Conservation (phyloP, 2,888 invertebrate species). For the Synergus umbraculus region DNA sequence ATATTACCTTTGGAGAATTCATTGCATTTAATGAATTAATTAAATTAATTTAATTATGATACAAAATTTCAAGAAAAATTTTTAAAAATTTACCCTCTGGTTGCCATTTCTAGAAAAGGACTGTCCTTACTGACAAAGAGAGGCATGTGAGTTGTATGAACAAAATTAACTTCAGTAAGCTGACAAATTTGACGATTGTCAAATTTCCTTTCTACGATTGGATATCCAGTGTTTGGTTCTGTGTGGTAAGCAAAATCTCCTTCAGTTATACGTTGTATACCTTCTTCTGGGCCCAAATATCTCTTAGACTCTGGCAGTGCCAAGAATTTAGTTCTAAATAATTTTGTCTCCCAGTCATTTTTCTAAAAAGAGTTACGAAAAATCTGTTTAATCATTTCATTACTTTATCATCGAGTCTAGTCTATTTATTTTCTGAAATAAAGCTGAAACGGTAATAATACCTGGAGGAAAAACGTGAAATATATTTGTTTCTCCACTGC, state of each 20-base stretch:
- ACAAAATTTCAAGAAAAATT: too few relatives aligned
- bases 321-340: slow-evolving; percentile 59
- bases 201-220: slow-evolving; percentile 66
- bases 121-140: slow-evolving; percentile 61
- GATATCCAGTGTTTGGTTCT: slow-evolving; percentile 68
- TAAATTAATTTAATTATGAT: too few relatives aligned
- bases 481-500: slow-evolving; percentile 66
- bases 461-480: slow-evolving; percentile 58
- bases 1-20: background rate
- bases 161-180: slow-evolving; percentile 68
- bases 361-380: slow-evolving; percentile 53
- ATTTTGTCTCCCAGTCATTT: slow-evolving; percentile 65
- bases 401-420: background rate
- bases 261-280: slow-evolving; percentile 62
- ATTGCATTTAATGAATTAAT: too few relatives aligned
- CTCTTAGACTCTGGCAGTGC: slow-evolving; percentile 63
- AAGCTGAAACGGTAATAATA: slow-evolving; percentile 50
- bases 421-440: background rate
- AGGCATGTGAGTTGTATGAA: slow-evolving; percentile 54
- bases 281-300: slow-evolving; percentile 62
- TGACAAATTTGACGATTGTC: slow-evolving; percentile 68
- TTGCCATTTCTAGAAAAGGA: slow-evolving; percentile 68
- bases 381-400: background rate
- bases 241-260: slow-evolving; percentile 71
- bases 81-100: slow-evolving; percentile 63